Conservation (phyloP, 2,888 invertebrate species). For the Brachyptera putata region DNA sequence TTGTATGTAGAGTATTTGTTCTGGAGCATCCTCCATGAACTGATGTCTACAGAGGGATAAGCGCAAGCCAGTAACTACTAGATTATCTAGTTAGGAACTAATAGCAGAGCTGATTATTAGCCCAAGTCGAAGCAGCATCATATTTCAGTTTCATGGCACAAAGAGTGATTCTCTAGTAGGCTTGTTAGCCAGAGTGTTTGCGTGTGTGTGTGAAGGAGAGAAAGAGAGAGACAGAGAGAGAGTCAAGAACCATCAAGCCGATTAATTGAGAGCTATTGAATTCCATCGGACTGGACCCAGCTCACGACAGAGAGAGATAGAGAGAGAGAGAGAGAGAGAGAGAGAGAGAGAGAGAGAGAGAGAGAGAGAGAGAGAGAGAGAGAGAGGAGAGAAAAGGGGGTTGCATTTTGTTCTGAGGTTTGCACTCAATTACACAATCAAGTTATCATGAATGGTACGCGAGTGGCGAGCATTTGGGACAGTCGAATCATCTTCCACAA, state of each 20-base stretch:
- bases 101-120: not conserved
- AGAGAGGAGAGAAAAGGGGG: no score
- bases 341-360: not conserved
- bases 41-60: no score
- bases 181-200: not conserved
- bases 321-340: not conserved
- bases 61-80: no score
- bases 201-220: no score
- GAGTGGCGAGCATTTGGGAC: no score
- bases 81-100: not conserved
- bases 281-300: not conserved
- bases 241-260: conserved; percentile 23
- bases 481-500: no score
- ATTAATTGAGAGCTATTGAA: conserved; percentile 23
- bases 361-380: not conserved
- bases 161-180: not conserved
- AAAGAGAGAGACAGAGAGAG: no score
- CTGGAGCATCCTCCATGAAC: no score
- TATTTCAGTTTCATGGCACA: not conserved
- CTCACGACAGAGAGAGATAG: not conserved
- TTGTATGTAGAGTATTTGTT: no score
- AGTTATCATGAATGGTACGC: conserved; percentile 11
- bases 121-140: not conserved
- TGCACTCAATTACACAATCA: conserved; percentile 28
- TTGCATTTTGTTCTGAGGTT: conserved; percentile 20